Evolutionary conservation across 2,113 vertebrate genomes (phyloP), one percentile per base, ranked within the genome.

Genomic region (Athene noctua): DNA sequence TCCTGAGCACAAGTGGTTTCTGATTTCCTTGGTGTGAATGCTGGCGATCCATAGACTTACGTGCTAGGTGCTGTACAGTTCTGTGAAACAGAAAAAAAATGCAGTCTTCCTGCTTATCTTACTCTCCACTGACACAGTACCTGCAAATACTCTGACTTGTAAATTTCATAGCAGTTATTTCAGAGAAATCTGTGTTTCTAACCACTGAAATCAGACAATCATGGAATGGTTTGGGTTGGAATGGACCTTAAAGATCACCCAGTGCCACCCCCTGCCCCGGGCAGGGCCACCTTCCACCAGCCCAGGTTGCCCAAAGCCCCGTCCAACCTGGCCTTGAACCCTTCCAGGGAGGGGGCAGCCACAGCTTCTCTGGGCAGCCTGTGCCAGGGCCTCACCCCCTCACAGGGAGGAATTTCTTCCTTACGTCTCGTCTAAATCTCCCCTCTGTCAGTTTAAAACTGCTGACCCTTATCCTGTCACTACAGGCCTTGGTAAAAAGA

Each of bases 291-390:
- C 12, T 40, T 25, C 4, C 36, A 19, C 30, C 5, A 54, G 46
- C 18, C 1, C 46, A 71, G 23, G 36, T 13, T 52, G 66, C 66
- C 14, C 66, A 11, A 18, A 61, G 46, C 15, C 25, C 46, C 3
- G 1, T 42, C 36, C n/a, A 29, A 9, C 46, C 36, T 3, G 17
- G 1, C 14, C 46, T n/a, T 29, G 67, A 18, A 1, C 46, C 11
- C 15, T 61, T 10, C 54, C n/a, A 40, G 3, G 2, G 44, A 51
- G 5, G 9, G n/a, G 42, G 1, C 42, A 40, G 15, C 54, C n/a
- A 17, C 22, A 59, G 3, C 22, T 22, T 34, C 22, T 70, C 10
- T 59, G 44, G 29, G 11, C 36, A 36, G 12, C 36, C 3, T 18
- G 15, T 47, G 2, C n/a, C n/a, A 49, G 15, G 4, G 22, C 13